phyloP scores from a whole-genome alignment of 1,140 invertebrate species.

The Mya arenaria region DNA sequence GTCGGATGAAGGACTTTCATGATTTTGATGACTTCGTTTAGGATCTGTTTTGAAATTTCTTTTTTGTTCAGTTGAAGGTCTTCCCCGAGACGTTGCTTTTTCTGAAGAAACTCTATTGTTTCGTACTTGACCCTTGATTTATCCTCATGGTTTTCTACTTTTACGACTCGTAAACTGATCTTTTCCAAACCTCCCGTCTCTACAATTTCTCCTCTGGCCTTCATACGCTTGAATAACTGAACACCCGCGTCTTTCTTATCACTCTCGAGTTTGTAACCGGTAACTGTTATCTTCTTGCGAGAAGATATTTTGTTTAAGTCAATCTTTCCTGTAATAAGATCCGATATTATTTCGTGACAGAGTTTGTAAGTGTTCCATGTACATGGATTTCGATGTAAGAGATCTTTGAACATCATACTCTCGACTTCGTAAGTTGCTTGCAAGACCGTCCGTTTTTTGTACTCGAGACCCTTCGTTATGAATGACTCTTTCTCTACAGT shows the following conservation, averaged over 20 bases:
- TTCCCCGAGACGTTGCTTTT: neutral
- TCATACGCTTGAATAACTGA: constrained; percentile 23
- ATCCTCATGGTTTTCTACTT: neutral
- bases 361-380: neutral
- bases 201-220: constrained; percentile 5
- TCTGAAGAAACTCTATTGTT: neutral
- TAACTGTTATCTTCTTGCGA: neutral
- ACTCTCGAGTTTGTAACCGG: neutral
- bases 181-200: constrained; percentile 18
- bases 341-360: neutral
- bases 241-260: neutral
- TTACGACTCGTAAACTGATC: neutral
- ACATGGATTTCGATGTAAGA: neutral
- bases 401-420: neutral
- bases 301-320: neutral
- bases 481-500: neutral
- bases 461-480: neutral
- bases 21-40: neutral
- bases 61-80: neutral
- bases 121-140: neutral
- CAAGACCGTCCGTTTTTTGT: neutral
- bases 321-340: no score
- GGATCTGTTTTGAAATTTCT: neutral
- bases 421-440: neutral
- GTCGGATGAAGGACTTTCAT: neutral